Evolutionary conservation across 2,888 invertebrate genomes (phyloP).

Genomic region (Dicyrtomina minuta): DNA sequence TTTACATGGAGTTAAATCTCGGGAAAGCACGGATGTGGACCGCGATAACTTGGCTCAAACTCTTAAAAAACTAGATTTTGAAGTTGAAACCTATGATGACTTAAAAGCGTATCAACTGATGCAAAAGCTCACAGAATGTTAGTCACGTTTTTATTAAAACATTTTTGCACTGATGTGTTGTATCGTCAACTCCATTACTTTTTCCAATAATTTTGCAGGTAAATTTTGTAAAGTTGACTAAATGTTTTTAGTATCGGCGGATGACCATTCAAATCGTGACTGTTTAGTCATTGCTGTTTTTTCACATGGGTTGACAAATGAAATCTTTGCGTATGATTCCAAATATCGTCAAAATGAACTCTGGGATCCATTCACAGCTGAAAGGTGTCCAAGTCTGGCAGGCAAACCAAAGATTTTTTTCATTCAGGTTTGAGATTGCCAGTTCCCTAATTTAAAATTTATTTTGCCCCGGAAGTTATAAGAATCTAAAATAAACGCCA

Average conservation of each 20-base stretch:
- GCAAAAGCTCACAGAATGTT: too few species aligned
- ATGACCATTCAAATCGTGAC: slow-evolving; percentile 79
- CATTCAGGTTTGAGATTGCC: too few species aligned
- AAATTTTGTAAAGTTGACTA: too few species aligned
- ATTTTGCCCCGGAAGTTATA: too few species aligned
- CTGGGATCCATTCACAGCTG: slow-evolving; percentile 77
- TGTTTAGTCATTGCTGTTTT: slow-evolving; percentile 81
- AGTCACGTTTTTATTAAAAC: too few species aligned
- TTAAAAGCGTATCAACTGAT: neutral
- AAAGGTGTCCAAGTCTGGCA: slow-evolving; percentile 55
- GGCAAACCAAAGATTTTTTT: slow-evolving; percentile 57
- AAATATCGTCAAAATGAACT: slow-evolving; percentile 57
- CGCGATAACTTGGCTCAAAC: slow-evolving; percentile 39
- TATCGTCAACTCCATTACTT: too few species aligned
- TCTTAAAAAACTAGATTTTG: slow-evolving; percentile 46
- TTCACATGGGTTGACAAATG: slow-evolving; percentile 75
- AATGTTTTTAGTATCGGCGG: slow-evolving; percentile 66
- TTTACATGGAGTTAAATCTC: slow-evolving; percentile 54
- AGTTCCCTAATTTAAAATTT: too few species aligned
- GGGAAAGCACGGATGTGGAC: slow-evolving; percentile 49
- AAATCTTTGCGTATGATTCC: slow-evolving; percentile 48
- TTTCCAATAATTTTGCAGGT: too few species aligned
- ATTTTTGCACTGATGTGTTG: too few species aligned
- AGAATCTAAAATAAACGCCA: too few species aligned
- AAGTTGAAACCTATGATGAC: slow-evolving; percentile 47